phyloP scores from a whole-genome alignment of 2,797 vertebrate species.

The Dendrocincla tyrannina region DNA sequence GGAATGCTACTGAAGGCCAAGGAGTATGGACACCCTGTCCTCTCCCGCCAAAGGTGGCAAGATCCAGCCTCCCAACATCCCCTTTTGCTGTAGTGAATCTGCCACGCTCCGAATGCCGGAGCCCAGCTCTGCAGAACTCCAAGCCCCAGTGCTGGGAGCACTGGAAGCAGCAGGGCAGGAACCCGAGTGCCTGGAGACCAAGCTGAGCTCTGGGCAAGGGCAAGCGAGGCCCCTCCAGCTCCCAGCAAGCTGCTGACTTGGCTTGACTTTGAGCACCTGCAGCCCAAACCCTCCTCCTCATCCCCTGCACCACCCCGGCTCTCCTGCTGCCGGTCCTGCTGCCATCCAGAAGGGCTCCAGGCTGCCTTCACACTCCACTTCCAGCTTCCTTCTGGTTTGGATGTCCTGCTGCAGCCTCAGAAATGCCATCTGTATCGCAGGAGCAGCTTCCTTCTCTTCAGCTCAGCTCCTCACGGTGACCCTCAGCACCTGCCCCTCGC shows the following conservation, averaged over 20 bases:
- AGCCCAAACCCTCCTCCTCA: not conserved
- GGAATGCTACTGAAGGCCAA: not conserved
- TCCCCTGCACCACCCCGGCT: rapidly evolving
- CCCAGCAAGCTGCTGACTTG: slow-evolving; percentile 5
- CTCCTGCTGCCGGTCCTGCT: not conserved
- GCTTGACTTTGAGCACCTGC: not conserved
- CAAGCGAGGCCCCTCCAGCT: not conserved
- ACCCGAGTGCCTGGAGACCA: not conserved
- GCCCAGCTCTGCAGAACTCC: not conserved
- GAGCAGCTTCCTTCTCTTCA: slow-evolving; percentile 9
- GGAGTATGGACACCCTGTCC: not conserved
- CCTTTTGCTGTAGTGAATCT: not conserved
- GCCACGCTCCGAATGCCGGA: rapidly evolving
- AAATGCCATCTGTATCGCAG: not conserved
- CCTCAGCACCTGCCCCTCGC: not conserved
- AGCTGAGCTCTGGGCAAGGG: slow-evolving; percentile 14
- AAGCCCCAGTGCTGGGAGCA: not conserved
- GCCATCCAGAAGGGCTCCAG: not conserved
- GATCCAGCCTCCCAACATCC: not conserved
- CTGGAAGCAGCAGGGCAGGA: not conserved
- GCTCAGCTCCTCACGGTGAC: not conserved
- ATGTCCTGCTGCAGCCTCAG: not conserved
- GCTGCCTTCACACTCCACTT: slow-evolving; percentile 24
- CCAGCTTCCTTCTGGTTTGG: slow-evolving; percentile 1
- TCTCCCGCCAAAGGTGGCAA: not conserved